Evolutionary conservation across 2,113 vertebrate genomes (phyloP).

Genomic region (Poeciliopsis turrubarensis): DNA sequence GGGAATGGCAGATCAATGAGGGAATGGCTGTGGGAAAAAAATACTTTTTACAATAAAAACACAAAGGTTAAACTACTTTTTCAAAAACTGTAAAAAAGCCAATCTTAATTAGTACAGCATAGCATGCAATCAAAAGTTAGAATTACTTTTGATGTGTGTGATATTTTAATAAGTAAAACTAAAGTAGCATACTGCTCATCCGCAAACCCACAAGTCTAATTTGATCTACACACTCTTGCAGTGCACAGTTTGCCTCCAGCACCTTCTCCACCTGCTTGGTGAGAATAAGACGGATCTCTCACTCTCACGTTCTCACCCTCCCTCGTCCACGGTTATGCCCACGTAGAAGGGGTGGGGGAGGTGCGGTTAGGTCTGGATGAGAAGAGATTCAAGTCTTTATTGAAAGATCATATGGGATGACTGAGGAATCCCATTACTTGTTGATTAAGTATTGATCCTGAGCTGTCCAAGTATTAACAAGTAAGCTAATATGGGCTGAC

Average conservation of each 20-base stretch:
- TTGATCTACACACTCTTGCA: slow-evolving; percentile 17
- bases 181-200: slow-evolving; percentile 1
- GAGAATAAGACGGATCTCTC: slow-evolving; percentile 43
- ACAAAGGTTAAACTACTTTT: background rate
- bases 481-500: slow-evolving; percentile 99
- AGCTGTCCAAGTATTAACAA: slow-evolving; percentile 95
- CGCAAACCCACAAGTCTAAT: slow-evolving; percentile 9
- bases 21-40: background rate
- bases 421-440: slow-evolving; percentile 99
- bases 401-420: slow-evolving; percentile 99
- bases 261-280: slow-evolving; percentile 37
- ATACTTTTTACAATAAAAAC: background rate
- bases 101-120: slow-evolving; percentile 6
- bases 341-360: background rate
- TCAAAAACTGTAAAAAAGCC: background rate
- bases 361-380: slow-evolving; percentile 43
- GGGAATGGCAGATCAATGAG: no score
- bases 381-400: slow-evolving; percentile 97
- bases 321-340: slow-evolving; percentile 24
- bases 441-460: slow-evolving; percentile 99
- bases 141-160: background rate
- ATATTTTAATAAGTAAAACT: background rate
- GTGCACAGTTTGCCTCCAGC: slow-evolving; percentile 28
- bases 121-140: background rate
- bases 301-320: slow-evolving; percentile 29